Evolutionary conservation across 2,797 vertebrate species (phyloP), one percentile per base, ranked within the genome.

Genomic region (Ataeniobius toweri): DNA sequence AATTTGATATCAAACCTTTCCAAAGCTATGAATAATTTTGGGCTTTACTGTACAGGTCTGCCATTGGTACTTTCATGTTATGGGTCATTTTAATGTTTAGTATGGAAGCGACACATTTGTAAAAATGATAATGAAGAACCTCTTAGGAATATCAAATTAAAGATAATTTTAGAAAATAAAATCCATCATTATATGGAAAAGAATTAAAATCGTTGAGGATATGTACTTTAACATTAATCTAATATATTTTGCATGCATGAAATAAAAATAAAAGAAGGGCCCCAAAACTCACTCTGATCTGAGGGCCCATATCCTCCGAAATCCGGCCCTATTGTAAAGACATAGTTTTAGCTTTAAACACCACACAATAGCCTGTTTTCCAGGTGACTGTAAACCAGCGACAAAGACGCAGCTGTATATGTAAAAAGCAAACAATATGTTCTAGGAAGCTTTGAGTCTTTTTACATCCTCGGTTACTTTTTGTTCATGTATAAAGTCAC

Each of bases 361-460:
- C 12, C n/a, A 59, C 56, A 59, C 56, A 59, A 12, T 58, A 58
- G n/a, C 56, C n/a, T 58, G 56, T 58, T 59, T 61, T 61, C 59
- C 28, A 61, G 26, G 12, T 28, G 26, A 13, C n/a, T 28, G 26
- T 28, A n/a, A 59, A 26, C 20, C 56, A 59, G 56, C 24, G 2
- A 61, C 13, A 61, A 31, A 10, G 8, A 61, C 3, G 7, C 55
- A 61, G 28, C 26, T 28, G 13, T 26, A 28, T 28, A 61, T 58
- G 24, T 20, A 59, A 59, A 59, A 59, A 61, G 12, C 6, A 18
- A 61, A 6, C 26, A 28, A 61, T 61, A 31, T 61, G 6, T 31
- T 61, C 4, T 16, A 63, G 28, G 13, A 28, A 59, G 4, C 13
- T 59, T 26, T 53, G 4, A 53, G 51, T 20, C 24, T 14, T 28